A percentile compares a stretch with the other conserved stretches of the same genome.
These are phyloP conservation scores for Sthenelais limicola DNA, from an alignment of 2,888 invertebrate species.

Conservation along the genomic window DNA sequence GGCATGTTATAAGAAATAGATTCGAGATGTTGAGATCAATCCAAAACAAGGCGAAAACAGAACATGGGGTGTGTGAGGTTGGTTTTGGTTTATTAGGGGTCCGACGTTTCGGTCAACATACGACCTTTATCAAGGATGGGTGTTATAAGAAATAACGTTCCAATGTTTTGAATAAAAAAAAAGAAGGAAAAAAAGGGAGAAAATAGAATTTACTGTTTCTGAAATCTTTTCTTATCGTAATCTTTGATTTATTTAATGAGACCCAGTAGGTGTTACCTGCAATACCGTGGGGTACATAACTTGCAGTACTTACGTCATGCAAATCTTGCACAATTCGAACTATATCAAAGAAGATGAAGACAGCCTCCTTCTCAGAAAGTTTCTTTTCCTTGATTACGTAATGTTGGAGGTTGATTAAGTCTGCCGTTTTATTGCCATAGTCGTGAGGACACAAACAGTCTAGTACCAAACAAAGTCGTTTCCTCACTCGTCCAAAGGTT, in stretches of 20 bases:
- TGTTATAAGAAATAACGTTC: too few species aligned
- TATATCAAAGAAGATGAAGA: conserved; percentile 83
- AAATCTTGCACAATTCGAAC: conserved; percentile 82
- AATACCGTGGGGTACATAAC: not conserved
- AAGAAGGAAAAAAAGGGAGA: not conserved
- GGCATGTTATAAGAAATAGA: too few species aligned
- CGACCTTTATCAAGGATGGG: too few species aligned
- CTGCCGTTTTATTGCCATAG: conserved; percentile 74
- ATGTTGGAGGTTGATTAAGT: conserved; percentile 80
- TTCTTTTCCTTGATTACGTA: conserved; percentile 85
- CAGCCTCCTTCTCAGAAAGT: conserved; percentile 81
- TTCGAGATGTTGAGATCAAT: too few species aligned
- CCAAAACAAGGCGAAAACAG: too few species aligned
- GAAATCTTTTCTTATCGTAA: not conserved
- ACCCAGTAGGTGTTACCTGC: not conserved
- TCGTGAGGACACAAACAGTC: conserved; percentile 84
- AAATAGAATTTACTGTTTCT: not conserved
- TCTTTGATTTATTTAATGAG: not conserved
- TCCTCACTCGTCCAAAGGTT: conserved; percentile 67
- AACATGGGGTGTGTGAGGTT: too few species aligned
- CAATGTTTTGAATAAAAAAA: too few species aligned
- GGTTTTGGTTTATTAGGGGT: too few species aligned
- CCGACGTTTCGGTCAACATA: too few species aligned
- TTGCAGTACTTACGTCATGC: conserved; percentile 77
- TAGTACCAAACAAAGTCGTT: conserved; percentile 80